phyloP scores from a whole-genome alignment of 2,113 vertebrate species.

The Andinoacara biseriatus region DNA sequence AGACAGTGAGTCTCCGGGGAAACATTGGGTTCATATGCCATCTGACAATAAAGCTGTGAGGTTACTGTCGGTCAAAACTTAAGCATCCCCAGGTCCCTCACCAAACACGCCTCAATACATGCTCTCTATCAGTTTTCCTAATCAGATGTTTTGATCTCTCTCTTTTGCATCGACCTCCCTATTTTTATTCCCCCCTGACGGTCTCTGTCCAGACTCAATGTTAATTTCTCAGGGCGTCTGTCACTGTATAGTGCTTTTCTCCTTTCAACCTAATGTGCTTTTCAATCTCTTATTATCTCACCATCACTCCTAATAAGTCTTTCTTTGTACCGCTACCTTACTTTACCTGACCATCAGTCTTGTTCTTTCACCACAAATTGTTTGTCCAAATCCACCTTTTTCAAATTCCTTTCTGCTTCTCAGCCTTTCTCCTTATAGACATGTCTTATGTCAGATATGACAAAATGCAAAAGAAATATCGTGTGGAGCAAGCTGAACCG shows the following conservation, averaged over 20 bases:
- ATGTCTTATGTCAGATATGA: background rate
- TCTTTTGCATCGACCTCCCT: slow-evolving; percentile 25
- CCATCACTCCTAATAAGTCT: background rate
- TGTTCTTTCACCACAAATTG: slow-evolving; percentile 1
- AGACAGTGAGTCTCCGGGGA: slow-evolving; percentile 56
- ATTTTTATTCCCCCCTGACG: background rate
- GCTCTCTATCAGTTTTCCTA: slow-evolving; percentile 22
- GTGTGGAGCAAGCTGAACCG: background rate
- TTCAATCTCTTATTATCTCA: slow-evolving; percentile 1
- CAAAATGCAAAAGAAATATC: background rate
- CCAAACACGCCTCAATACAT: slow-evolving; percentile 11
- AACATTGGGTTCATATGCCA: slow-evolving; percentile 41
- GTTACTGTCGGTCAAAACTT: slow-evolving; percentile 33
- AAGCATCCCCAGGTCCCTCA: slow-evolving; percentile 25
- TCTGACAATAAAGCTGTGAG: slow-evolving; percentile 51
- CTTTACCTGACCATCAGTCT: background rate
- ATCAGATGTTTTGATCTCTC: slow-evolving; percentile 48
- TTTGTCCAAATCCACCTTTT: background rate
- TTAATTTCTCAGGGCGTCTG: slow-evolving; percentile 15
- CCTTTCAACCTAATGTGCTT: background rate
- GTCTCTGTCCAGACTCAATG: slow-evolving; percentile 12
- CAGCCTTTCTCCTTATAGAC: background rate
- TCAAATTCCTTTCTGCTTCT: background rate
- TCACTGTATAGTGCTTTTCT: background rate
- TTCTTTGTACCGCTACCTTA: background rate